Base-by-base conservation (phyloP, 2,888 invertebrate genomes). In the Acronicta leporina region DNA sequence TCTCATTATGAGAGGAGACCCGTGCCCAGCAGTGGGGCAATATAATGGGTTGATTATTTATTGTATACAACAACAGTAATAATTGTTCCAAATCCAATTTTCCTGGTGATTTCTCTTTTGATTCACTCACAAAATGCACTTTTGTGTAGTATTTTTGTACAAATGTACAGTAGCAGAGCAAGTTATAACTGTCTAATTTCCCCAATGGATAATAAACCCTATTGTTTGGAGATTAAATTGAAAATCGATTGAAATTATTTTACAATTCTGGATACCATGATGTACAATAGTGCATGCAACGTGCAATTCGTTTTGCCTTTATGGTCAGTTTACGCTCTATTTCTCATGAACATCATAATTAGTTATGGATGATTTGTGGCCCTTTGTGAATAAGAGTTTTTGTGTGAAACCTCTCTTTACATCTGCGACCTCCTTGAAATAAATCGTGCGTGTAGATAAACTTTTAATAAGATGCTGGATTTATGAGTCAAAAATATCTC, bases 321-420 rank as follows among this genome's bases (percentile, higher is more conserved):
- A 73, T 79, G 45, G 20, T 42, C 16, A 48, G 54, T 84, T 82
- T 74, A 81, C 73, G 87, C 82, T 85, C 85, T 74, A 83, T 45
- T 85, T 80, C 60, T 33, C 49, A 27, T 63, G 63, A 53, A 69
- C 73, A 64, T 67, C 60, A 73, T 63, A 63, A 74, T 80, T 79
- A 44, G 80, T 59, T 76, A 73, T 77, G 77, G 79, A 67, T 82
- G 77, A 81, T 72, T 63, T 65, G 67, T 35, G 15, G 45, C 58
- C 52, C 53, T 78, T 58, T 77, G 76, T 73, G 53, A 54, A 56
- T 40, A 55, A 41, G 62, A 67, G 76, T 46, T 67, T 52, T 56
- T 63, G 57, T 63, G 15, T 43, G 66, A 33, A 49, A 50, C 35
- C 7, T n/a, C n/a, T 5, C 38, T 38, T n/a, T n/a, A n/a, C 11